Percentiles rank a stretch among this genome's conserved stretches.
phyloP scores from a whole-genome alignment of 2,113 vertebrate genomes.

The Tapirus terrestris region DNA sequence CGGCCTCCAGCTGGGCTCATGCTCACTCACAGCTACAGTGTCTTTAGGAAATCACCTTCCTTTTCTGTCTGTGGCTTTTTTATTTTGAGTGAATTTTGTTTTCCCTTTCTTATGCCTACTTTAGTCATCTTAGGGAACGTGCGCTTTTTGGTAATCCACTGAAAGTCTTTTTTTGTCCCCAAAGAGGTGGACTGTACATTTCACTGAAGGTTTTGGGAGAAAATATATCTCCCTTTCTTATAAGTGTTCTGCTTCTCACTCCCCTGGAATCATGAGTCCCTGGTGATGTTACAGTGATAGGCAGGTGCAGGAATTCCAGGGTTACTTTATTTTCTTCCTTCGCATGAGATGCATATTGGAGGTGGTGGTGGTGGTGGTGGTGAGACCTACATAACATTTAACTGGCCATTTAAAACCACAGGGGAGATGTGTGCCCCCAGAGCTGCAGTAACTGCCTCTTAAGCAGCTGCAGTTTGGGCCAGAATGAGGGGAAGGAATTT shows the following conservation, averaged over 20 bases:
- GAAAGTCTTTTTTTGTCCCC: background rate
- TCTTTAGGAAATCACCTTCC: background rate
- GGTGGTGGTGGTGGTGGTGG: background rate
- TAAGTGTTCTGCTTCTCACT: background rate
- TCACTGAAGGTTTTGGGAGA: background rate
- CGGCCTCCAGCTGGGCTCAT: background rate
- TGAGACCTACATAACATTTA: background rate
- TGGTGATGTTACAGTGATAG: background rate
- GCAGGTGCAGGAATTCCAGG: background rate
- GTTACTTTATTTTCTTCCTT: background rate
- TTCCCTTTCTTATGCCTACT: background rate
- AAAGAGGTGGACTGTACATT: background rate
- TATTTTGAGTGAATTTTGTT: background rate
- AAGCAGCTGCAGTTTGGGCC: background rate
- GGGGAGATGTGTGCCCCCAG: background rate
- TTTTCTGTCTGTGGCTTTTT: background rate
- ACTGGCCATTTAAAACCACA: slow-evolving; percentile 23
- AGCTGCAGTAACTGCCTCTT: background rate
- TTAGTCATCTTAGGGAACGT: background rate
- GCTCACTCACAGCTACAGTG: background rate
- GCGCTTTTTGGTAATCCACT: background rate
- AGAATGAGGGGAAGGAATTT: background rate
- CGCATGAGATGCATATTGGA: background rate
- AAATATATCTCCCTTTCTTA: background rate
- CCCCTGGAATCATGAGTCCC: background rate